These are phyloP conservation scores for Heliocidaris tuberculata DNA, from an alignment of 35 echinoderm and acorn worm species.

Conservation along the genomic window DNA sequence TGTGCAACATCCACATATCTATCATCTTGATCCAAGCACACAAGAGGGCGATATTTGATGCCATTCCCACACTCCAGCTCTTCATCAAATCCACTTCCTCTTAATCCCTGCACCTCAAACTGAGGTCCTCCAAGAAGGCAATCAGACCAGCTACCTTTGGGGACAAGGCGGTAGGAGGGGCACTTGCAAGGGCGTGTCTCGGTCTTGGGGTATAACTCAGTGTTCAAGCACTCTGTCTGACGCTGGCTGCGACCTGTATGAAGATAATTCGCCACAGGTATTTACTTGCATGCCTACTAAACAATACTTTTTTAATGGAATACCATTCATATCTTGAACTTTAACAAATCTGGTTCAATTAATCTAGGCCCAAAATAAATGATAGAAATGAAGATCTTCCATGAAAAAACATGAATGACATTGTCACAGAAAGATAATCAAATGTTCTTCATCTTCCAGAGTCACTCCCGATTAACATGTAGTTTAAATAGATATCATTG, in stretches of 20 bases:
- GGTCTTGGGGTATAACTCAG: slow-evolving; percentile 7
- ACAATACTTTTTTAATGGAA: neutral
- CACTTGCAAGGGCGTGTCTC: slow-evolving; percentile 57
- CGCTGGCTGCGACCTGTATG: slow-evolving; percentile 46
- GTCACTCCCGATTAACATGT: no score
- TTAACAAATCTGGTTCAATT: no score
- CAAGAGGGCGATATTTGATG: slow-evolving; percentile 43
- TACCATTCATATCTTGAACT: neutral
- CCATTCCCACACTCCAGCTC: slow-evolving; percentile 48
- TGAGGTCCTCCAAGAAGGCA: slow-evolving; percentile 56
- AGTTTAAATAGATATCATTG: no score
- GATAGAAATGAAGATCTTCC: no score
- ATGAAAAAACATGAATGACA: no score
- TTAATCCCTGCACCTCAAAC: slow-evolving; percentile 1
- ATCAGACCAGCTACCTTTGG: slow-evolving; percentile 60
- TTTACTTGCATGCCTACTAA: neutral
- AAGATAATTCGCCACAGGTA: neutral
- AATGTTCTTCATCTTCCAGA: no score
- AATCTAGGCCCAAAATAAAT: no score
- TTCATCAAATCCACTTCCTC: neutral
- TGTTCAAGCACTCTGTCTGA: slow-evolving; percentile 19
- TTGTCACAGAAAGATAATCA: no score
- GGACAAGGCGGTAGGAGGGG: slow-evolving; percentile 46
- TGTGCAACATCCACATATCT: slow-evolving; percentile 33
- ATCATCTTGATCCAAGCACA: slow-evolving; percentile 61